Evolutionary conservation across 2,888 invertebrate genomes (phyloP).

Genomic region (Coremacera marginata): DNA sequence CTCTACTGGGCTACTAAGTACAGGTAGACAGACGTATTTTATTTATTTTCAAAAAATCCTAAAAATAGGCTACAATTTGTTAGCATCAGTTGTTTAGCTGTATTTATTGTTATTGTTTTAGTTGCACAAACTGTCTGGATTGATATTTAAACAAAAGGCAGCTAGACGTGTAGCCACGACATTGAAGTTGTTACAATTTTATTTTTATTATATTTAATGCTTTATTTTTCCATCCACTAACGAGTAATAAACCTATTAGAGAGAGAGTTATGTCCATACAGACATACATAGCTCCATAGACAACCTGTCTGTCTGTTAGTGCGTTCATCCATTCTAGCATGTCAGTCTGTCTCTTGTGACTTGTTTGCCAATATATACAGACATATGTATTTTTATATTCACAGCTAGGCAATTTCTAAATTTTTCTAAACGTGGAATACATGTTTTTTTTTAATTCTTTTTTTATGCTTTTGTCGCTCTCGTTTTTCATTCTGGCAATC

Average conservation of each 20-base stretch:
- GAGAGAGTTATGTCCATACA: not conserved
- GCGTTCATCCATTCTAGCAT: not conserved
- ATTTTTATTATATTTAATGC: too few species aligned
- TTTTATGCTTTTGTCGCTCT: not conserved
- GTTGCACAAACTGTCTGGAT: too few species aligned
- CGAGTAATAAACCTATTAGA: not conserved
- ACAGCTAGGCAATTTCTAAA: too few species aligned
- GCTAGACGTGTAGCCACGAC: not conserved
- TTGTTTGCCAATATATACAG: not conserved
- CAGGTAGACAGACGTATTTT: too few species aligned
- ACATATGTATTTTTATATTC: too few species aligned
- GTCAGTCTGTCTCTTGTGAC: not conserved
- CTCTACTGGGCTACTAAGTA: too few species aligned
- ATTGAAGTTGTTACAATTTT: slow-evolving; percentile 2
- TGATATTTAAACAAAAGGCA: not conserved
- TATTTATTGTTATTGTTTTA: too few species aligned
- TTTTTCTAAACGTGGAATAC: too few species aligned
- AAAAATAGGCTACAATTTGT: too few species aligned
- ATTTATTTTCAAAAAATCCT: too few species aligned
- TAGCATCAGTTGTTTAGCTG: too few species aligned
- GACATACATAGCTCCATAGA: not conserved
- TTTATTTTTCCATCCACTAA: not conserved
- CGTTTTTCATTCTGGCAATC: not conserved
- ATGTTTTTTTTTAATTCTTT: not conserved
- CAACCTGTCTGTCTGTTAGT: not conserved